Conservation (phyloP, 2,888 invertebrate species). For the Drosophila cognata region DNA sequence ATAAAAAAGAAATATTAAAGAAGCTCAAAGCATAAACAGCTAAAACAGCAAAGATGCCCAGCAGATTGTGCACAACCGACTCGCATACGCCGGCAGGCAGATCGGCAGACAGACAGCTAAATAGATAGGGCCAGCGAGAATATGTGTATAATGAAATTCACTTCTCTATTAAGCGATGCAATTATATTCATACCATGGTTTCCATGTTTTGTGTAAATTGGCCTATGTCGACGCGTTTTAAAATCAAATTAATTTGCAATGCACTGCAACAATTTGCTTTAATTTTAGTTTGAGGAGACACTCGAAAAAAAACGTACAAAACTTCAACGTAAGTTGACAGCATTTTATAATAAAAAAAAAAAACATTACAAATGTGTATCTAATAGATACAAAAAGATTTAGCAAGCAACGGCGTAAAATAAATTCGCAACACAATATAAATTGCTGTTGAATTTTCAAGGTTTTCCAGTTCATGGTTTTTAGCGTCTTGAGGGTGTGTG, state of each 20-base stretch:
- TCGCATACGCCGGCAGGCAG: background rate
- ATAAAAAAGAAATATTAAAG: constrained; percentile 47
- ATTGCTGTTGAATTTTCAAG: constrained; percentile 83
- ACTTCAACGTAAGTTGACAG: constrained; percentile 15
- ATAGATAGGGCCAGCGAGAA: background rate
- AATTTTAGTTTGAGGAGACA: constrained; percentile 16
- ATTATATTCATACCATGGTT: constrained; percentile 55
- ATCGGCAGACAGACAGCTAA: background rate
- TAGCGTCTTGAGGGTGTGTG: constrained; percentile 23
- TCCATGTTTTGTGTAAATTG: constrained; percentile 57
- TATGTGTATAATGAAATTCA: constrained; percentile 64
- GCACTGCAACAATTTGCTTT: constrained; percentile 31
- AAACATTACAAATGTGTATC: constrained; percentile 23
- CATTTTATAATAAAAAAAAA: constrained; percentile 26
- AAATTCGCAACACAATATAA: constrained; percentile 67
- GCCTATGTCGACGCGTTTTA: constrained; percentile 59
- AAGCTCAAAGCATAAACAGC: constrained; percentile 57
- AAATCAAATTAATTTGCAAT: constrained; percentile 61
- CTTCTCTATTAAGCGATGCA: constrained; percentile 68
- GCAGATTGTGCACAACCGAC: constrained; percentile 16
- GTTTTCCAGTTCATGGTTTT: constrained; percentile 85
- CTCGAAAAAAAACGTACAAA: constrained; percentile 21
- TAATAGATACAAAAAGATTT: constrained; percentile 42
- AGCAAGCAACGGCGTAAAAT: constrained; percentile 38
- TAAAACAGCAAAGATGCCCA: constrained; percentile 40